Conservation (phyloP, 2,113 vertebrate species). For the Menura novaehollandiae region DNA sequence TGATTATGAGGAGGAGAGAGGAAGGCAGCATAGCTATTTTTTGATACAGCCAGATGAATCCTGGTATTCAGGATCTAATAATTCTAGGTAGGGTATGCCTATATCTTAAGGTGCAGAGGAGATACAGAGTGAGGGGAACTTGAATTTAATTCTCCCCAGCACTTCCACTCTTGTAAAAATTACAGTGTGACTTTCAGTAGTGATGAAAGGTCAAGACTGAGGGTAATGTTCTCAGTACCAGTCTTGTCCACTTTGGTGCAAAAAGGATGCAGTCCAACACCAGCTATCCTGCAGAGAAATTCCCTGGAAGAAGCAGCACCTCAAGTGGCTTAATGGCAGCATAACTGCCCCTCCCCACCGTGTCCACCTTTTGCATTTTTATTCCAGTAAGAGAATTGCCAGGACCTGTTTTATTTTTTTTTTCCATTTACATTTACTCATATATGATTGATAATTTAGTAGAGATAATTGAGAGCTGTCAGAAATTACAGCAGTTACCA, state of each 20-base stretch:
- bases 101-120: not conserved
- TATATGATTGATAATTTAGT: not conserved
- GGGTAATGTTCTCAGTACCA: not conserved
- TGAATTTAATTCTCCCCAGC: not conserved
- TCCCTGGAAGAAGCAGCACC: not conserved
- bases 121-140: not conserved
- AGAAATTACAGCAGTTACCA: not conserved
- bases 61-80: not conserved
- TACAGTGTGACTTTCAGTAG: not conserved
- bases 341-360: not conserved
- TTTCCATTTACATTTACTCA: fast-evolving
- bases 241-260: not conserved
- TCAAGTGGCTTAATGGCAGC: not conserved
- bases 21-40: not conserved
- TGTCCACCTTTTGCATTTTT: not conserved
- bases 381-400: not conserved
- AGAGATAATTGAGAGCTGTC: not conserved
- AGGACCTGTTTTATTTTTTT: fast-evolving
- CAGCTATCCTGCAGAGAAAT: not conserved
- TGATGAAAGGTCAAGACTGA: not conserved
- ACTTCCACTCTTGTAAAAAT: not conserved
- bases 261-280: not conserved
- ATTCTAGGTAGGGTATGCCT: no score
- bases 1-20: not conserved
- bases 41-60: not conserved